A percentile compares a stretch with the other conserved stretches of the same genome.
phyloP scores from a whole-genome alignment of 2,888 invertebrate genomes.

The Ichneumoninae sp. region DNA sequence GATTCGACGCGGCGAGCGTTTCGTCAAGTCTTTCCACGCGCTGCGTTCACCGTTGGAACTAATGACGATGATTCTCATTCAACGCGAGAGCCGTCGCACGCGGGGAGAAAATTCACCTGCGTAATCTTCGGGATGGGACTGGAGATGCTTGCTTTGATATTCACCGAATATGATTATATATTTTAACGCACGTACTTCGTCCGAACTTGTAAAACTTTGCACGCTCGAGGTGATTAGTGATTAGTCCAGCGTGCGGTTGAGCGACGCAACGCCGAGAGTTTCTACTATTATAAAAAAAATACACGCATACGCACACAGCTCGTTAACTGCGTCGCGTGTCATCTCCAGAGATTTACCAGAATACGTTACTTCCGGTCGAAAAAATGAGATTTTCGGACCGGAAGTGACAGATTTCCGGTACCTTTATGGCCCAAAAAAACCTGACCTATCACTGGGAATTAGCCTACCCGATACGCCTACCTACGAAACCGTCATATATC shows the following conservation, averaged over 20 bases:
- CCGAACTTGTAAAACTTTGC: neutral
- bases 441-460: too few species aligned
- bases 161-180: slow-evolving; percentile 4
- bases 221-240: slow-evolving; percentile 13
- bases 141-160: neutral
- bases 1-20: slow-evolving; percentile 17
- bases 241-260: slow-evolving; percentile 11
- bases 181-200: neutral
- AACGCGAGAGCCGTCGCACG: neutral
- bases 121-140: neutral
- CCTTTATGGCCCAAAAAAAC: too few species aligned
- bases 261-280: slow-evolving; percentile 13
- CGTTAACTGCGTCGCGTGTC: slow-evolving; percentile 4
- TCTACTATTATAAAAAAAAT: slow-evolving; percentile 4
- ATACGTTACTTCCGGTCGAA: too few species aligned
- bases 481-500: neutral
- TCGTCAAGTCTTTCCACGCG: neutral
- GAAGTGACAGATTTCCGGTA: too few species aligned
- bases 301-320: slow-evolving; percentile 8
- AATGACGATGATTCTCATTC: slow-evolving; percentile 19
- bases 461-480: too few species aligned
- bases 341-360: too few species aligned
- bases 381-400: too few species aligned
- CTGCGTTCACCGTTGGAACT: neutral
- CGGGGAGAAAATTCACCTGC: neutral